Base-by-base conservation (phyloP, 2,888 invertebrate species). In the Drosophila leonis region DNA sequence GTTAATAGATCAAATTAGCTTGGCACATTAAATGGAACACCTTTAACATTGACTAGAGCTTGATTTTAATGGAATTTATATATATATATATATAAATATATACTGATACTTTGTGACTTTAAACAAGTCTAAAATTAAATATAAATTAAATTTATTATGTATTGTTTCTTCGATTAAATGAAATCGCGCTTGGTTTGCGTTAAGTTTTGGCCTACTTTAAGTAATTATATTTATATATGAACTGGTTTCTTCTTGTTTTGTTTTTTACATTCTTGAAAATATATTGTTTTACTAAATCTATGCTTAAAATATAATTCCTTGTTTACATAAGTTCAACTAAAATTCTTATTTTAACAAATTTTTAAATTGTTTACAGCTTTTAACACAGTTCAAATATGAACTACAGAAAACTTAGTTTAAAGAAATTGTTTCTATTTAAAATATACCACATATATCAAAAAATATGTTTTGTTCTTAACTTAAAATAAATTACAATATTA, bases 1-100 rank as follows among this genome's bases (percentile, higher is more conserved):
- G 57, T 67, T 75, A 86, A 75, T 71, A 70, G 44, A 24, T 51
- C 49, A 37, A 68, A 66, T 72, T 61, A 65, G 24, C 10, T 46
- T 44, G 20, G 13, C 18, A 35, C 18, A 66, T 57, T 8, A n/a
- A 33, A n/a, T 54, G 9, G 20, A 46, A 15, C 9, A 12, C n/a
- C 49, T 29, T 27, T 31, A 9, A 8, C 20, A 33, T 37, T 54
- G 31, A 37, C 51, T 44, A 63, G 57, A 48, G 61, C n/a, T 66
- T 67, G 27, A 39, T 62, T n/a, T 56, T n/a, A n/a, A 39, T 51
- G 48, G 12, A 31, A 18, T 18, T 31, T 49, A 18, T 48, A n/a
- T n/a, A 46, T 10, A 46, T 8, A 8, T 1, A 27, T 5, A 20
- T 5, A 42, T 42, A 15, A 55, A 18, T 41, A 35, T 8, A 41